These are phyloP conservation scores for Craseonycteris thonglongyai DNA, from an alignment of 2,113 vertebrate species.

Conservation along the genomic window DNA sequence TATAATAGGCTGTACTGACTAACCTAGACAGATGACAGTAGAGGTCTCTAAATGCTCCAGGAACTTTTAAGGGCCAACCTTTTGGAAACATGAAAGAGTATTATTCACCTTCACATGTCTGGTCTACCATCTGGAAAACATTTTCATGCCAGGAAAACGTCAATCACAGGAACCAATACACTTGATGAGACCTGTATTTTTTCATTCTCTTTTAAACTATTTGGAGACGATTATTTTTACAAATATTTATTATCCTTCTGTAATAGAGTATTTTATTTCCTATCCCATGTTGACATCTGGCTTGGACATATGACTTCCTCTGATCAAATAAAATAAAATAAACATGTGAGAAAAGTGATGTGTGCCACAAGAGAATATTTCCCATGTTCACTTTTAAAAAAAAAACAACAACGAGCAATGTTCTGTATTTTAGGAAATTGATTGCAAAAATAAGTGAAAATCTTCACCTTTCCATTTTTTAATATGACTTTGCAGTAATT, in stretches of 20 bases:
- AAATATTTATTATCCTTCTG: background rate
- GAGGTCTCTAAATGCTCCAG: background rate
- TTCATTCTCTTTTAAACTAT: background rate
- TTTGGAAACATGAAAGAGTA: background rate
- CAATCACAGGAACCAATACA: background rate
- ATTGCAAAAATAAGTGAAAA: background rate
- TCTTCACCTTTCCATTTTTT: background rate
- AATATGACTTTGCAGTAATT: background rate
- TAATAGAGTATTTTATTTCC: background rate
- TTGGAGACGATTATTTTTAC: background rate
- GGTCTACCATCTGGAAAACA: background rate
- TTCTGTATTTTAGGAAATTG: background rate
- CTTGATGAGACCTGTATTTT: background rate
- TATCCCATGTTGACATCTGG: background rate
- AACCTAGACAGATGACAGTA: background rate
- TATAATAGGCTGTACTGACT: background rate
- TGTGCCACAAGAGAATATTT: background rate
- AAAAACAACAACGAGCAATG: background rate
- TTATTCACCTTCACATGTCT: background rate
- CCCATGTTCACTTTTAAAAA: background rate
- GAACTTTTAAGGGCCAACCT: background rate
- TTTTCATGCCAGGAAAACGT: background rate
- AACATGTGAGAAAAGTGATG: background rate
- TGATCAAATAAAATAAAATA: background rate
- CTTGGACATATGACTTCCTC: background rate